A percentile compares a stretch with the other conserved stretches of the same genome.
These are phyloP conservation scores for Lipophrys pholis DNA, from an alignment of 2,113 vertebrate genomes.

Conservation along the genomic window DNA sequence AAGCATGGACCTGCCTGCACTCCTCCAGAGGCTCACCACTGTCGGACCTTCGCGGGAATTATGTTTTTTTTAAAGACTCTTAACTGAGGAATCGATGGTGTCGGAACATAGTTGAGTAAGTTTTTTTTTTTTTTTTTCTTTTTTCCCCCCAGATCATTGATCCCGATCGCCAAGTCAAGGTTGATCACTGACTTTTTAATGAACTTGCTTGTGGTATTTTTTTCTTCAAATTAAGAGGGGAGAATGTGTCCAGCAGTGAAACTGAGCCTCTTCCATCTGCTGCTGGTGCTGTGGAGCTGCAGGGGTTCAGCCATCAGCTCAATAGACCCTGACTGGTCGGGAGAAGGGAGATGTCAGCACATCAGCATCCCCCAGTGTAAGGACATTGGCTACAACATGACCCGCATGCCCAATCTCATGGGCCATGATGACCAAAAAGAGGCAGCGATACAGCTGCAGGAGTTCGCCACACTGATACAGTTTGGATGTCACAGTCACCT, in stretches of 20 bases:
- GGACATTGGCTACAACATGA: slow-evolving; percentile 98
- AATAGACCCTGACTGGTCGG: slow-evolving; percentile 90
- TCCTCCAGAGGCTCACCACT: slow-evolving; percentile 6
- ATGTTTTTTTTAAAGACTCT: slow-evolving; percentile 38
- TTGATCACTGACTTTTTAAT: slow-evolving; percentile 40
- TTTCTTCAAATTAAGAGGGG: slow-evolving; percentile 29
- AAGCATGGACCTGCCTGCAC: slow-evolving; percentile 69
- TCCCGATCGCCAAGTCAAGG: slow-evolving; percentile 1
- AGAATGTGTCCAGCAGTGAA: slow-evolving; percentile 69
- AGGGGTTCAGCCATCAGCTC: slow-evolving; percentile 89
- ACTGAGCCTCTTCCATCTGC: slow-evolving; percentile 51
- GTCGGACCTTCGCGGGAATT: slow-evolving; percentile 37
- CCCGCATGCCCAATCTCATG: slow-evolving; percentile 94
- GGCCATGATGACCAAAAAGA: slow-evolving; percentile 91
- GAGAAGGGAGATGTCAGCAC: slow-evolving; percentile 92
- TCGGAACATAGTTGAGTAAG: slow-evolving; percentile 57
- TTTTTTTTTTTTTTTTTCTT: slow-evolving; percentile 18
- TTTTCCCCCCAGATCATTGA: not conserved
- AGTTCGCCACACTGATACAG: slow-evolving; percentile 91
- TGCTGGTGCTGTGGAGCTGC: slow-evolving; percentile 62
- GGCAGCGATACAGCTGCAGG: slow-evolving; percentile 92
- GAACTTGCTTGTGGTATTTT: slow-evolving; percentile 28
- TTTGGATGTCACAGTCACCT: slow-evolving; percentile 93
- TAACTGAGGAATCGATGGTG: slow-evolving; percentile 47
- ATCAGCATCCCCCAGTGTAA: slow-evolving; percentile 95